Percentiles rank a stretch among this genome's conserved stretches.
Evolutionary conservation across 2,888 invertebrate genomes (phyloP).

Genomic region (Seladonia tumulorum): DNA sequence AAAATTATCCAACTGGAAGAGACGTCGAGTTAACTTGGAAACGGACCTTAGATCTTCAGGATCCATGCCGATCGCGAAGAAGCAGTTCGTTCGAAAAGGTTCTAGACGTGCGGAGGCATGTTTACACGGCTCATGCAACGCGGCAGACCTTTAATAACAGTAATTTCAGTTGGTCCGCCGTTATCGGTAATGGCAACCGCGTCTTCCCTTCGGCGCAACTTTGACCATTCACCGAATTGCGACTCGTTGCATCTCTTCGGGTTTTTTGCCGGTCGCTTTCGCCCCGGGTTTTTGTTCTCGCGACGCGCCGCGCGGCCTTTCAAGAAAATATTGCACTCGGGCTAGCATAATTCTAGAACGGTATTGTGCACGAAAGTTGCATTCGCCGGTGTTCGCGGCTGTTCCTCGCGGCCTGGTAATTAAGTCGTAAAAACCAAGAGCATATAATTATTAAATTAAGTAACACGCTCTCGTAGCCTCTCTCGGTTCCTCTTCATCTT

Average conservation of each 20-base stretch:
- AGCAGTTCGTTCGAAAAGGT: not conserved
- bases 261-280: not conserved
- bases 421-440: constrained; percentile 58
- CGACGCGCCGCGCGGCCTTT: constrained; percentile 36
- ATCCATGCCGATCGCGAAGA: not conserved
- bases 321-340: constrained; percentile 51
- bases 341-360: constrained; percentile 46
- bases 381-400: constrained; percentile 39
- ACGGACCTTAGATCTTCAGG: not conserved
- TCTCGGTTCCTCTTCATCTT: not conserved
- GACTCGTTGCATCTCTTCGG: constrained; percentile 22
- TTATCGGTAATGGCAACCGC: constrained; percentile 43
- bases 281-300: constrained; percentile 4
- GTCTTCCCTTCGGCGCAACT: constrained; percentile 27
- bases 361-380: constrained; percentile 51
- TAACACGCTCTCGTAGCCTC: constrained; percentile 31
- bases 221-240: constrained; percentile 28
- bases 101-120: constrained; percentile 20
- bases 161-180: constrained; percentile 35
- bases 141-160: constrained; percentile 46
- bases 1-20: too few relatives aligned
- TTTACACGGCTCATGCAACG: constrained; percentile 37
- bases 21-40: not conserved
- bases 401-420: constrained; percentile 50
- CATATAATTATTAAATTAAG: constrained; percentile 64